phyloP scores from a whole-genome alignment of 2,113 vertebrate species.

The Pollimyrus isidori region DNA sequence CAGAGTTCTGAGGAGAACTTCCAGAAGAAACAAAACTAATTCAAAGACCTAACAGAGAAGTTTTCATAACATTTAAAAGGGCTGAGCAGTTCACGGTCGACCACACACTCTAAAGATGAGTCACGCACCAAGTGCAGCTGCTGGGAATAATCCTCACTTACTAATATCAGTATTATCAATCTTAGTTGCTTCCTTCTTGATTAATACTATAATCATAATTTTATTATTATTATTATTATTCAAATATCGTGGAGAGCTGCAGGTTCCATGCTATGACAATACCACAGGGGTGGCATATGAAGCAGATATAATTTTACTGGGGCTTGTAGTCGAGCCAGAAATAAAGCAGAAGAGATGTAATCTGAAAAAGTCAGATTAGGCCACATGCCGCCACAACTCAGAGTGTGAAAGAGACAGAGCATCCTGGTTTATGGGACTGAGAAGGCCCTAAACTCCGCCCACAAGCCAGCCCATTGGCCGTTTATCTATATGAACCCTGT shows the following conservation, averaged over 20 bases:
- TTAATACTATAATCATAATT: constrained; percentile 2
- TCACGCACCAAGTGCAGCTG: neutral
- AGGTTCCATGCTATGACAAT: neutral
- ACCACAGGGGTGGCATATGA: neutral
- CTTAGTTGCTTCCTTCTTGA: constrained; percentile 8
- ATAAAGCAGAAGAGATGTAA: neutral
- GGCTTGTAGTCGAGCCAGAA: neutral
- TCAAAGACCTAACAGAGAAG: constrained; percentile 5
- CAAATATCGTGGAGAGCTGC: neutral
- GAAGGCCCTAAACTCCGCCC: neutral
- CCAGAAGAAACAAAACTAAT: constrained; percentile 1
- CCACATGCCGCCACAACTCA: neutral
- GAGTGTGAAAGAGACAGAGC: neutral
- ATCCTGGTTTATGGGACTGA: neutral
- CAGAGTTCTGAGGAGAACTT: neutral
- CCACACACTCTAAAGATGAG: constrained; percentile 2
- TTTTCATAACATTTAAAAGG: neutral
- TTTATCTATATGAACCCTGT: neutral
- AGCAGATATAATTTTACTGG: neutral
- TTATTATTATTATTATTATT: constrained; percentile 7
- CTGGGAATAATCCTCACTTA: constrained; percentile 11
- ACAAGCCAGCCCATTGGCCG: neutral
- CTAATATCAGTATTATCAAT: constrained; percentile 3
- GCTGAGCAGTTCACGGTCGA: neutral
- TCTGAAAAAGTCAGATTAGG: neutral